Conservation (phyloP, 2,113 vertebrate genomes). For the Noctilio leporinus region DNA sequence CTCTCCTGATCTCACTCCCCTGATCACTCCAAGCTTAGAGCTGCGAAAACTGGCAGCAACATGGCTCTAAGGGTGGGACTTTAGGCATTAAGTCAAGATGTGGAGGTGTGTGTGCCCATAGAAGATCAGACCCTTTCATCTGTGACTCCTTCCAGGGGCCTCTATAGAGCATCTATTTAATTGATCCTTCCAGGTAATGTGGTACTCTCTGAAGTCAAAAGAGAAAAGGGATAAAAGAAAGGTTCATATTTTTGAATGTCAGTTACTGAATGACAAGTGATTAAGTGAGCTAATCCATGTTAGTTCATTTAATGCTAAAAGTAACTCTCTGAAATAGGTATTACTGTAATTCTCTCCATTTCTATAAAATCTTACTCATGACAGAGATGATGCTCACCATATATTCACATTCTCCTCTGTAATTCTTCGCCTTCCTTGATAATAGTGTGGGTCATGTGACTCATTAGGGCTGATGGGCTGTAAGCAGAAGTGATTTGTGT, state of each 20-base stretch:
- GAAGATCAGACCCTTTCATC: not conserved
- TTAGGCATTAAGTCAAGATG: not conserved
- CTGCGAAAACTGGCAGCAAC: not conserved
- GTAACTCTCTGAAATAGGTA: not conserved
- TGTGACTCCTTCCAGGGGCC: not conserved
- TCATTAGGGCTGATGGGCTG: not conserved
- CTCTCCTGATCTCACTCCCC: not conserved
- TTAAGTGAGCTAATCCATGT: not conserved
- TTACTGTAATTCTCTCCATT: not conserved
- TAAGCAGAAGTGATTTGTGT: not conserved
- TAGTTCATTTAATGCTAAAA: not conserved
- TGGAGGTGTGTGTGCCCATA: not conserved
- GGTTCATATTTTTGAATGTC: not conserved
- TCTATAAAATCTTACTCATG: not conserved
- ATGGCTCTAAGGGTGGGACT: not conserved
- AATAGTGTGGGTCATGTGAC: not conserved
- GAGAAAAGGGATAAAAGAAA: not conserved
- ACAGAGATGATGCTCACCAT: not conserved
- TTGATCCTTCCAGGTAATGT: not conserved
- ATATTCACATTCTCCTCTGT: rapidly evolving
- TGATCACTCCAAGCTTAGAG: not conserved
- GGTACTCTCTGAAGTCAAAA: not conserved
- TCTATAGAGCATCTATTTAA: not conserved
- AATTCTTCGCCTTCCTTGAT: not conserved
- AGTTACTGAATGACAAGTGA: not conserved